phyloP scores from a whole-genome alignment of 2,797 vertebrate species.

The Loriculus beryllinus region DNA sequence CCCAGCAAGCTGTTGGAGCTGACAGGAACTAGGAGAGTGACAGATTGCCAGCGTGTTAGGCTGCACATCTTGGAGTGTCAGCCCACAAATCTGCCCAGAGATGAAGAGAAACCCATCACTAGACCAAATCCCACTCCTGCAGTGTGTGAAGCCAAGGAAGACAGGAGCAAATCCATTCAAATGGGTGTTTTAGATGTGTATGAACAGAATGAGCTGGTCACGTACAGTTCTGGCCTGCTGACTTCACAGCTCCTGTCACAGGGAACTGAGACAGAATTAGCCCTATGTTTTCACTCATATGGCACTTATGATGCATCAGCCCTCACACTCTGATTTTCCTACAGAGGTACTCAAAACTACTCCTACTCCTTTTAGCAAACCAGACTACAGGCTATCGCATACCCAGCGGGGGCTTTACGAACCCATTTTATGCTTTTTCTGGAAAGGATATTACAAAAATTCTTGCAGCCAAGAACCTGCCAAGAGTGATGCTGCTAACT shows the following conservation, averaged over 20 bases:
- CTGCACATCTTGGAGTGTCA: constrained; percentile 58
- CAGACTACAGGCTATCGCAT: not conserved
- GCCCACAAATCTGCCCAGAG: constrained; percentile 64
- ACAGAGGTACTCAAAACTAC: not conserved
- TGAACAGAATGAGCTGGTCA: not conserved
- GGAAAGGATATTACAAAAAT: not conserved
- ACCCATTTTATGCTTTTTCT: not conserved
- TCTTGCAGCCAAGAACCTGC: not conserved
- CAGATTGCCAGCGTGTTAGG: constrained; percentile 35
- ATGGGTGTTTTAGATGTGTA: not conserved
- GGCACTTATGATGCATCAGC: not conserved
- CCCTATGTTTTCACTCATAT: accelerated
- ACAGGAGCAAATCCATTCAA: not conserved
- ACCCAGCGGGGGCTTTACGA: not conserved
- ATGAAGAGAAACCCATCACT: not conserved
- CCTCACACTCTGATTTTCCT: not conserved
- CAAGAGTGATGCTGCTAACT: not conserved
- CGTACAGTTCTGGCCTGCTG: not conserved
- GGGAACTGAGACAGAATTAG: not conserved
- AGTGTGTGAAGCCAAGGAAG: not conserved
- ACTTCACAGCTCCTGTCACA: not conserved
- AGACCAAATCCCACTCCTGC: constrained; percentile 29
- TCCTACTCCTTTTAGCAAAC: not conserved
- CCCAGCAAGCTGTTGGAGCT: constrained; percentile 34
- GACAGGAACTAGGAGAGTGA: constrained; percentile 42